phyloP scores from a whole-genome alignment of 2,797 vertebrate species.

The Aviceda leuphotes region DNA sequence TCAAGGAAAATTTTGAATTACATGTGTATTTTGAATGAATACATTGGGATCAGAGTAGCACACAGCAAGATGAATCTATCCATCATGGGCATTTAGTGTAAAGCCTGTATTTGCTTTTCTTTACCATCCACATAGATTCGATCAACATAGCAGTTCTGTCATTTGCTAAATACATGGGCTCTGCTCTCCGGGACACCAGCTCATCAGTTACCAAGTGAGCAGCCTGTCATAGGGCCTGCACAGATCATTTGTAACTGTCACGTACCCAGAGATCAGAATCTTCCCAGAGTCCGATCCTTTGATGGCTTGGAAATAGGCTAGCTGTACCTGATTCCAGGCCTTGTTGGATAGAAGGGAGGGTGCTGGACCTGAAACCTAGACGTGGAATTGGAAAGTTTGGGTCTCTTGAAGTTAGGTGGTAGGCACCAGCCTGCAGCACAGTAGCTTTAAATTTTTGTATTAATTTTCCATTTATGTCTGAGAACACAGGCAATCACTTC shows the following conservation, averaged over 20 bases:
- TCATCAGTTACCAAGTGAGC: conserved; percentile 74
- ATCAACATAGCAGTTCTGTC: conserved; percentile 68
- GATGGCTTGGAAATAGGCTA: conserved; percentile 21
- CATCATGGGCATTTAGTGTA: conserved; percentile 71
- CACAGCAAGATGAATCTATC: conserved; percentile 65
- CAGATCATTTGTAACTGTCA: conserved; percentile 76
- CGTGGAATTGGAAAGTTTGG: rapidly evolving
- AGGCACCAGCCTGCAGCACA: not conserved
- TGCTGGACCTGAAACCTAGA: not conserved
- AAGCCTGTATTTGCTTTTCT: conserved; percentile 71
- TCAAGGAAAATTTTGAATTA: conserved; percentile 56
- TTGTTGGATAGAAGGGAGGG: not conserved
- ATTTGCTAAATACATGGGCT: conserved; percentile 75
- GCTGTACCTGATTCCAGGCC: not conserved
- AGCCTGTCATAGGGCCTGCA: conserved; percentile 65
- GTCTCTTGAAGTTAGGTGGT: not conserved
- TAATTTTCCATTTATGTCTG: not conserved
- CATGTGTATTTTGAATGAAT: conserved; percentile 59
- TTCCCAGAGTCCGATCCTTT: conserved; percentile 6
- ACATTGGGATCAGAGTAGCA: conserved; percentile 39
- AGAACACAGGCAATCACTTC: not conserved
- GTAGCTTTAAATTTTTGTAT: not conserved
- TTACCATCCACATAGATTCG: conserved; percentile 68
- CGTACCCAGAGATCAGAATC: conserved; percentile 67
- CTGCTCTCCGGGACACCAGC: conserved; percentile 60